Base-by-base conservation (phyloP, 2,888 invertebrate species). In the Lasioglossum vierecki region DNA sequence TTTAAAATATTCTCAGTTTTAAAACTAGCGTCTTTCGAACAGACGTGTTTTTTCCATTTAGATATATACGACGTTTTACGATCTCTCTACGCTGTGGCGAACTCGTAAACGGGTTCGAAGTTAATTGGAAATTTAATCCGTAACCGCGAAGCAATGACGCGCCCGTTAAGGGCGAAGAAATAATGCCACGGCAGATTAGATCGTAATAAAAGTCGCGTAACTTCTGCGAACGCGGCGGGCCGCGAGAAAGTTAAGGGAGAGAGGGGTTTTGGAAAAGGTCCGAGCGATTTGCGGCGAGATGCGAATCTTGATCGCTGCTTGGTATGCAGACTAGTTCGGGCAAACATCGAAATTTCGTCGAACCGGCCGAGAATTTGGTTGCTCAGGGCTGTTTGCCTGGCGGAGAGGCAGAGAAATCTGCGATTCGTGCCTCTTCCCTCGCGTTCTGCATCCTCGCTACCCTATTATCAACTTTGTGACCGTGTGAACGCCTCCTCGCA, bases 271-370 rank as follows among this genome's bases (percentile, higher is more conserved):
- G 63, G 57, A 66, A 74, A 79, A 66, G 22, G 73, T 46, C 60
- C 63, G 72, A 72, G 22, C 35, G 57, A 63, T 73, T 72, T 60
- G 46, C 44, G 41, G 53, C 60, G 71, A 80, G 77, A 80, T 80
- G 70, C 35, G 86, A 85, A 84, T 79, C 78, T 80, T 74, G 82
- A 87, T 88, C 83, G 85, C 83, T 88, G 88, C 84, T 93, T 91
- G 88, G 90, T 93, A 93, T 92, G 90, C 91, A 75, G 88, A 81
- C 84, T 86, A 87, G 87, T 84, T 79, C 80, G 87, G 68, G 88
- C 89, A 92, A 92, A 92, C 91, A 92, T 78, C 79, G 84, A 88
- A 88, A 92, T 89, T 89, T 90, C 78, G 83, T 82, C 76, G 86
- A 82, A 80, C 83, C 68, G 76, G 66, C 76, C 75, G 83, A 87